Evolutionary conservation across 2,888 invertebrate species (phyloP), one percentile per base, ranked within the genome.

Genomic region (Xanthorhoe spadicearia): DNA sequence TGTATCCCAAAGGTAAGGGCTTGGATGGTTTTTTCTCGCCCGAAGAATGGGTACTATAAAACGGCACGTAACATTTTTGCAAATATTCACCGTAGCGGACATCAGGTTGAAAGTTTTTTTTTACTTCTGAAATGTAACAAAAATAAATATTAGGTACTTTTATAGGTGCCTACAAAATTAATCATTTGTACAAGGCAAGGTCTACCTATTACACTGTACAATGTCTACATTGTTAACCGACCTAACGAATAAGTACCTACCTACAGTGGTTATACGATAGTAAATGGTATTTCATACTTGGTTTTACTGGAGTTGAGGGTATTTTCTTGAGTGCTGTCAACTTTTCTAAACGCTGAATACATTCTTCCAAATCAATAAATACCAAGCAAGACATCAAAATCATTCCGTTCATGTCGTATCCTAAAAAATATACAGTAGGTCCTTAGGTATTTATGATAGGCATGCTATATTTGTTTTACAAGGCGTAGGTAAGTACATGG

Each of bases 371-470:
- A 75, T 92, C 92, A 71, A 92, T 85, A 69, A 87, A 90, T 2
- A 90, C 90, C 67, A 93, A 74, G 66, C 85, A 74, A 8, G 92
- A 92, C 85, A 93, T 85, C 46, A 92, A 53, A 66, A 92, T 85
- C 79, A 78, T 87, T 1, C 86, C 82, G 61, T 91, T 86, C 78
- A 88, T 85, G 60, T 90, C 90, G 68, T 93, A 93, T 56, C 70
- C 93, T 93, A 61, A 17, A 53, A 62, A 61, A 32, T 8, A 49
- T 49, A 49, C 10, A 17, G 15, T 4, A 38, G 38, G 46, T n/a
- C n/a, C n/a, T n/a, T n/a, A n/a, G n/a, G n/a, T n/a, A n/a, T n/a
- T n/a, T n/a, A n/a, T n/a, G n/a, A n/a, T n/a, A n/a, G n/a, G n/a
- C n/a, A n/a, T n/a, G n/a, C n/a, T n/a, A n/a, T n/a, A n/a, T n/a